These are phyloP conservation scores for Coenonympha arcania DNA, from an alignment of 2,888 invertebrate species.

Conservation along the genomic window DNA sequence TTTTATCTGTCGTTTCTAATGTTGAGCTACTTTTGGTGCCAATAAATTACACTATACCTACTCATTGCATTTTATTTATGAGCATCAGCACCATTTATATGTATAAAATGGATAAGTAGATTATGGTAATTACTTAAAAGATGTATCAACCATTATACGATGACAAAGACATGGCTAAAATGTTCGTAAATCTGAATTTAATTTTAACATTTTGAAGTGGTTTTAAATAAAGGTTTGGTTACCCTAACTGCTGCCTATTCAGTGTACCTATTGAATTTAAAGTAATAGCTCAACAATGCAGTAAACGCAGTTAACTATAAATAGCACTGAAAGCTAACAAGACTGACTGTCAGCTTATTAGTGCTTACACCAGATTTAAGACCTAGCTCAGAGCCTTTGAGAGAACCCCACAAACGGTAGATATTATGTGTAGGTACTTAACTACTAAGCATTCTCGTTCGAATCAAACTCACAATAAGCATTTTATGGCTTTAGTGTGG, in stretches of 20 bases:
- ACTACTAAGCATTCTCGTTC: slow-evolving; percentile 4
- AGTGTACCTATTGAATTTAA: neutral
- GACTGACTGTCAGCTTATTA: slow-evolving; percentile 17
- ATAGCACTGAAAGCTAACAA: slow-evolving; percentile 2
- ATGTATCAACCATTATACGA: too few species aligned
- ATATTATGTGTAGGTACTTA: neutral
- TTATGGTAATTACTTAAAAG: too few species aligned
- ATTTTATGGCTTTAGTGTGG: neutral
- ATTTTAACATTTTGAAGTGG: too few species aligned
- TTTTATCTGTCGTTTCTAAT: too few species aligned
- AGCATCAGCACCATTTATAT: too few species aligned
- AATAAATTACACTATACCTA: too few species aligned
- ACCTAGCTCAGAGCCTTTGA: neutral
- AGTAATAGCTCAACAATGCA: neutral
- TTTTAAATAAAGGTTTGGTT: too few species aligned
- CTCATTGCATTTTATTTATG: too few species aligned
- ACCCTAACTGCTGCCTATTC: neutral
- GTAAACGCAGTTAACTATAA: neutral
- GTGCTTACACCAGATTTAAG: slow-evolving; percentile 15
- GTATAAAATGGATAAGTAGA: too few species aligned
- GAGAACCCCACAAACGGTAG: neutral
- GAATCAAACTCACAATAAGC: neutral
- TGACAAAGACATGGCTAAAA: too few species aligned
- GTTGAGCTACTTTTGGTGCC: too few species aligned
- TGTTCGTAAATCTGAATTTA: too few species aligned